Evolutionary conservation across 2,888 invertebrate species (phyloP), one percentile per base, ranked within the genome.

Genomic region (Ochropleura leucogaster): DNA sequence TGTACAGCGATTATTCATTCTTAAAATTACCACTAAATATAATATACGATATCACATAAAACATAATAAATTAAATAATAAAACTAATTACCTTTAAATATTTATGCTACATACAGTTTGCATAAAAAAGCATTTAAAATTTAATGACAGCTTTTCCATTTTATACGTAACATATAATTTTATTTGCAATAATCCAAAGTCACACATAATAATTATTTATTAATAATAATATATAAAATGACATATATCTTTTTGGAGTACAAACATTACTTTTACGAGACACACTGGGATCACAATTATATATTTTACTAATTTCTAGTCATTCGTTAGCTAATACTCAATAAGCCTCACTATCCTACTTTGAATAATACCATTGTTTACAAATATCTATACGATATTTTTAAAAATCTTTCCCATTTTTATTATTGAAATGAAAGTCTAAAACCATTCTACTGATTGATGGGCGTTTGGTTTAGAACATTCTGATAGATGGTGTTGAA

Each of bases 271-370:
- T 74, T 82, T 89, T 89, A 91, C 91, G 93, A 92, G 91, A 91
- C 92, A 93, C 91, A 87, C 82, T 87, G 92, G 93, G 92, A 93
- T 93, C 93, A 93, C 92, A 92, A 90, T 88, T 85, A 90, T 85
- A 80, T 86, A 76, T 82, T 79, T 72, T 84, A 80, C 78, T 72
- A 83, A 80, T 59, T 8, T 72, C 81, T 88, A 85, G 77, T 82
- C 84, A 80, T 85, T 82, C 76, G 68, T 78, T 76, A 79, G 73
- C 82, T 88, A 88, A 88, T 84, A 86, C 84, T 83, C 68, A 80
- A 72, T 82, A 88, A 87, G 85, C 85, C 68, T 79, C 66, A 79
- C 70, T 80, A 88, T 71, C 49, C 83, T 84, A 85, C 79, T 66
- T 55, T 63, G 79, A 84, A 84, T 85, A 88, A 87, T 86, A 87